A percentile compares a stretch with the other conserved stretches of the same genome.
These are phyloP conservation scores for Portevinia maculata DNA, from an alignment of 2,888 invertebrate genomes.

Conservation along the genomic window DNA sequence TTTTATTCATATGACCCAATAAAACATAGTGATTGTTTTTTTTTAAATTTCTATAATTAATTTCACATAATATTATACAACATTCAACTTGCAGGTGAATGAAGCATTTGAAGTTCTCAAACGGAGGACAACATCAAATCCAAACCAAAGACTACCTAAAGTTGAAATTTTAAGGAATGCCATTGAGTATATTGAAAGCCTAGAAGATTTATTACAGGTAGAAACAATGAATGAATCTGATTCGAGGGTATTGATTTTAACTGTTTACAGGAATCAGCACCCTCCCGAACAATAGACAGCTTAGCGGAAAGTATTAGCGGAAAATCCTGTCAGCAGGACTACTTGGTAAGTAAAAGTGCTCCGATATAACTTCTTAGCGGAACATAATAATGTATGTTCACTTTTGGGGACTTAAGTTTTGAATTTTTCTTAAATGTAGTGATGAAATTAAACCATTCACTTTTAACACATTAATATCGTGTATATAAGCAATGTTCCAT, in stretches of 20 bases:
- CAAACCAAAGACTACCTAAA: conserved; percentile 97
- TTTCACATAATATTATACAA: background rate
- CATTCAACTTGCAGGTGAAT: conserved; percentile 88
- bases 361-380: no score
- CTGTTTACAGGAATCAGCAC: conserved; percentile 80
- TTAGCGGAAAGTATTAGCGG: conserved; percentile 80
- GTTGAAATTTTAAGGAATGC: conserved; percentile 98
- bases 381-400: no score
- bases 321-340: conserved; percentile 81
- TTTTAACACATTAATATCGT: no score
- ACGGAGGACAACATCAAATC: conserved; percentile 95
- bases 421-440: no score
- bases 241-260: background rate
- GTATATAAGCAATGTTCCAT: no score
- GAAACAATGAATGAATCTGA: conserved; percentile 15
- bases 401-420: no score
- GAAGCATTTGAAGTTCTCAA: conserved; percentile 98
- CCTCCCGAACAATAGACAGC: conserved; percentile 80
- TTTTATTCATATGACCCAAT: no score
- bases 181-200: conserved; percentile 97
- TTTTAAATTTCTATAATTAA: no score
- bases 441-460: no score
- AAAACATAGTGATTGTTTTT: no score
- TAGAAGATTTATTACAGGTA: conserved; percentile 91
- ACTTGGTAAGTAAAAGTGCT: conserved; percentile 83